Base-by-base conservation (phyloP, 2,888 invertebrate genomes). In the Cinara cedri region DNA sequence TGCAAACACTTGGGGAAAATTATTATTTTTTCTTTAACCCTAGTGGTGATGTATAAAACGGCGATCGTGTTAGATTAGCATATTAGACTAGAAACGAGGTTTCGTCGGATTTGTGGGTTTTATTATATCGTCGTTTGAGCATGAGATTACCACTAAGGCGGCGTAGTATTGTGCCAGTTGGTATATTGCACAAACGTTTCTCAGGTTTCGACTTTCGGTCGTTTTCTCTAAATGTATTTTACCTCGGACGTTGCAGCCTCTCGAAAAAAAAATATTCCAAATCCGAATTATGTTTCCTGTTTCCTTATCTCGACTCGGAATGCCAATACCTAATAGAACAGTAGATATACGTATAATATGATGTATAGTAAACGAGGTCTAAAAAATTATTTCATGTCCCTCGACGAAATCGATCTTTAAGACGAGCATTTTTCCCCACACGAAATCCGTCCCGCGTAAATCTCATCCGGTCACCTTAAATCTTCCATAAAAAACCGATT, bases 211-310 rank as follows among this genome's bases (percentile, higher is more conserved):
- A 44, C 42, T 44, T 55, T 11, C 10, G 55, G 1, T 16, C 24
- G 24, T 72, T 46, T 57, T 46, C n/a, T 72, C 44, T 57, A 72
- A 57, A 57, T 24, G 24, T 57, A 72, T 57, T 34, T 34, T 57
- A 57, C 44, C 46, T 72, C 57, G 72, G 46, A 72, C 24, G 24
- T 72, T 6, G 21, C n/a, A n/a, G n/a, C n/a, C 13, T 72, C 11
- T 13, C 19, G 44, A 55, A 44, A 2, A 19, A 63, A 65, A 44
- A 44, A 57, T 24, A 57, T 34, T 34, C 34, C 34, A 24, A 24
- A 49, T n/a, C 65, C 19, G 21, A 55, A 21, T 42, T 16, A 21
- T 14, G 9, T 54, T 6, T 34, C 3, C 68, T 11, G n/a, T 70
- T 54, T 70, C 34, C 26, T 54, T 11, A 21, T 42, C 4, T 14